phyloP scores from a whole-genome alignment of 1,140 invertebrate species.

The Homarus americanus region DNA sequence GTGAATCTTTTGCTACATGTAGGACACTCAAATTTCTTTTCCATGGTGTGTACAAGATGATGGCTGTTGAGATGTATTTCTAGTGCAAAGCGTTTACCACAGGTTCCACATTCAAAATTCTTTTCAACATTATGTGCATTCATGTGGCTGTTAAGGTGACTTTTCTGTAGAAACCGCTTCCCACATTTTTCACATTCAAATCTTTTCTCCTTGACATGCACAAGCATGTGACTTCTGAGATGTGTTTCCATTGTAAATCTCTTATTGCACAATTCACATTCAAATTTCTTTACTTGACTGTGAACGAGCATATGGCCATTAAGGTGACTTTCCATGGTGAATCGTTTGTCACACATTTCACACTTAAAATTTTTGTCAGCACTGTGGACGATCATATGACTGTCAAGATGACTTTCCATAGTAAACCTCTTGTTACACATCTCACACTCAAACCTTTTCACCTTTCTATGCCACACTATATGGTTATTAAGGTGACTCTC shows the following conservation, averaged over 20 bases:
- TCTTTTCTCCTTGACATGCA: constrained; percentile 57
- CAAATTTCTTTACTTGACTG: constrained; percentile 47
- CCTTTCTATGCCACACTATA: constrained; percentile 63
- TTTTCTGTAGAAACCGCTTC: constrained; percentile 39
- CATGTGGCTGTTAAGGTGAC: constrained; percentile 56
- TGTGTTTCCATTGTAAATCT: constrained; percentile 48
- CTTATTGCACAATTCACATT: constrained; percentile 57
- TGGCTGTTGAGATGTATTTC: constrained; percentile 61
- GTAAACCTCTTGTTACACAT: constrained; percentile 60
- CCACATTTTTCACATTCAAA: constrained; percentile 58
- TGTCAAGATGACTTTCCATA: constrained; percentile 60
- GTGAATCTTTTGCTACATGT: constrained; percentile 76
- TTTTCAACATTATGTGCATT: constrained; percentile 44
- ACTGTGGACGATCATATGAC: constrained; percentile 62
- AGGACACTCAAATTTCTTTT: constrained; percentile 53
- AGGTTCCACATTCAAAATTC: constrained; percentile 46
- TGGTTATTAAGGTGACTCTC: constrained; percentile 67
- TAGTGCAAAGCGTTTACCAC: constrained; percentile 54
- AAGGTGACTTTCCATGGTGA: constrained; percentile 52
- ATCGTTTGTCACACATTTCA: constrained; percentile 59
- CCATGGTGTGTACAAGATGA: constrained; percentile 51
- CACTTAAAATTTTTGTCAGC: constrained; percentile 64
- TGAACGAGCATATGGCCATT: constrained; percentile 64
- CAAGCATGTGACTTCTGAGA: constrained; percentile 57
- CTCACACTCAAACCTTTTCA: constrained; percentile 60